phyloP scores from a whole-genome alignment of 2,888 invertebrate genomes.

The Scaptomyza cyrtandrae region DNA sequence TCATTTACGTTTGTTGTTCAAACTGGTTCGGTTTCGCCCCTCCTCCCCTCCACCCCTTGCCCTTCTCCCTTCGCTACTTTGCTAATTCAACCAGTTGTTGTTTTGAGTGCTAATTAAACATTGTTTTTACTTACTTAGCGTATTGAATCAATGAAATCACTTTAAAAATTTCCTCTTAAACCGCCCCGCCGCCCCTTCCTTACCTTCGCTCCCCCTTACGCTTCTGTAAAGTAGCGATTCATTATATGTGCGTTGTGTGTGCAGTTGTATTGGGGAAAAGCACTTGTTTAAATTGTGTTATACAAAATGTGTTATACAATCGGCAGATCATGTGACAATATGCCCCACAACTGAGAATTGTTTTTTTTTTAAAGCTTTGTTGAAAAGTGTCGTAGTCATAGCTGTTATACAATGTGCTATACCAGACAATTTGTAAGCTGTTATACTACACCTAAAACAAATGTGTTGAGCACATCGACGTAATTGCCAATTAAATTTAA shows the following conservation, averaged over 20 bases:
- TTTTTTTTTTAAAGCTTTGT: background rate
- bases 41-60: background rate
- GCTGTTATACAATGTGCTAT: constrained; percentile 6
- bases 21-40: constrained; percentile 41
- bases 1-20: constrained; percentile 26
- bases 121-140: constrained; percentile 19
- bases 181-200: background rate
- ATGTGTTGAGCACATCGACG: background rate
- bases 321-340: constrained; percentile 34
- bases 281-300: constrained; percentile 16
- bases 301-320: constrained; percentile 29
- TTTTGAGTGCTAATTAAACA: constrained; percentile 65
- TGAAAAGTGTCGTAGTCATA: background rate
- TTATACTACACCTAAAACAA: no score
- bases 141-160: constrained; percentile 14
- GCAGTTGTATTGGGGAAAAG: background rate
- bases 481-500: no score
- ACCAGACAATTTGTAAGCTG: no score
- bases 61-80: background rate
- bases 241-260: constrained; percentile 16
- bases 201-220: background rate
- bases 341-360: background rate
- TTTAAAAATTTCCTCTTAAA: background rate
- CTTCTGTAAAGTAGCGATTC: background rate
- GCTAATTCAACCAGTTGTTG: background rate